phyloP scores from a whole-genome alignment of 2,113 vertebrate genomes.

The Pseudorectes ferrugineus region DNA sequence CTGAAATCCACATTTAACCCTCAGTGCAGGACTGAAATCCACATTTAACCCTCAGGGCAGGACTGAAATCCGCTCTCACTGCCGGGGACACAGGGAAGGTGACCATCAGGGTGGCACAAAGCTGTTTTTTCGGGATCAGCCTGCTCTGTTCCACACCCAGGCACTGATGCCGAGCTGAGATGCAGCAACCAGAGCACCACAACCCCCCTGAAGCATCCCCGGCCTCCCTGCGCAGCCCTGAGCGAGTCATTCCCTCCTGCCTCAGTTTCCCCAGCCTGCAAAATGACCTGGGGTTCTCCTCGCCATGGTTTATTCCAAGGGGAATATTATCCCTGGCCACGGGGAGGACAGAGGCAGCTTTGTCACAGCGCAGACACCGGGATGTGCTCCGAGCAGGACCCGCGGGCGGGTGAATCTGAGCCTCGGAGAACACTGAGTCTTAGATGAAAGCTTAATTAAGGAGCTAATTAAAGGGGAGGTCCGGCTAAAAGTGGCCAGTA shows the following conservation, averaged over 20 bases:
- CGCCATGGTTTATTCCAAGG: fast-evolving
- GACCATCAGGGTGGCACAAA: not conserved
- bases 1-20: not conserved
- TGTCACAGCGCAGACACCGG: not conserved
- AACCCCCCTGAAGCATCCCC: not conserved
- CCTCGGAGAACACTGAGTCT: not conserved
- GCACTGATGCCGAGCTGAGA: not conserved
- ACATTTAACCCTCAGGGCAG: not conserved
- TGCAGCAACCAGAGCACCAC: not conserved
- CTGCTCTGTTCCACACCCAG: not conserved
- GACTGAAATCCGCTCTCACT: not conserved
- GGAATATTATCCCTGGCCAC: not conserved
- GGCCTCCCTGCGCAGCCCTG: fast-evolving
- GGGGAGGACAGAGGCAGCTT: not conserved
- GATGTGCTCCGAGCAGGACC: not conserved
- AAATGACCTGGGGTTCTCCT: fast-evolving
- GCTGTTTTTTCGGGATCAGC: not conserved
- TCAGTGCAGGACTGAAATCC: not conserved
- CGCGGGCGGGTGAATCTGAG: not conserved
- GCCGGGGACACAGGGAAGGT: fast-evolving
- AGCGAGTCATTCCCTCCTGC: not conserved
- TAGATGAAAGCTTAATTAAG: conserved; percentile 48
- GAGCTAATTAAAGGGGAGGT: conserved; percentile 54
- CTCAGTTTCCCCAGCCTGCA: not conserved
- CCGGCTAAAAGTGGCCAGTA: not conserved